Conservation (phyloP, 2,113 vertebrate genomes). For the Chaetodon trifascialis region DNA sequence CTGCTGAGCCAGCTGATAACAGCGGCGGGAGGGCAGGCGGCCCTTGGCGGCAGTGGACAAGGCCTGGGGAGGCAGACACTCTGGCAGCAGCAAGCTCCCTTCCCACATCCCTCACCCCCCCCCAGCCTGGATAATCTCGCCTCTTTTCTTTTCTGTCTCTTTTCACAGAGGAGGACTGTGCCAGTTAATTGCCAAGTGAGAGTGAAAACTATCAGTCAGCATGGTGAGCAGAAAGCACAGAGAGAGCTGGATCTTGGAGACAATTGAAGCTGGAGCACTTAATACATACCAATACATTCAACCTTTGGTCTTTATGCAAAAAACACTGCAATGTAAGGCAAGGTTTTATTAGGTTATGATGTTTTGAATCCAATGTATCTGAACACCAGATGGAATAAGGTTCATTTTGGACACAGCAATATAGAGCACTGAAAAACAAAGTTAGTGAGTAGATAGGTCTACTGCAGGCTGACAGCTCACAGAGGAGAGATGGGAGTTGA, state of each 20-base stretch:
- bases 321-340: slow-evolving; percentile 9
- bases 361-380: slow-evolving; percentile 51
- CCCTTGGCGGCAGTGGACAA: slow-evolving; percentile 87
- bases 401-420: slow-evolving; percentile 38
- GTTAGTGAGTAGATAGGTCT: slow-evolving; percentile 39
- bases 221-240: slow-evolving; percentile 29
- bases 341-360: slow-evolving; percentile 26
- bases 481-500: slow-evolving; percentile 63
- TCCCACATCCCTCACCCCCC: slow-evolving; percentile 64
- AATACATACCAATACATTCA: slow-evolving; percentile 14
- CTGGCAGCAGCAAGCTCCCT: slow-evolving; percentile 87
- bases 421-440: slow-evolving; percentile 40
- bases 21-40: slow-evolving; percentile 80
- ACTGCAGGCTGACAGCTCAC: slow-evolving; percentile 29
- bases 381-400: slow-evolving; percentile 52
- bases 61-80: slow-evolving; percentile 90
- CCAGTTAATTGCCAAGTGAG: slow-evolving; percentile 72
- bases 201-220: slow-evolving; percentile 73
- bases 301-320: slow-evolving; percentile 1
- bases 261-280: slow-evolving; percentile 13
- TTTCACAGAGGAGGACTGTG: slow-evolving; percentile 79
- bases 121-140: slow-evolving; percentile 82
- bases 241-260: slow-evolving; percentile 51
- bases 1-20: slow-evolving; percentile 91
- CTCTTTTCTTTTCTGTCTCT: slow-evolving; percentile 76